Evolutionary conservation across 2,797 vertebrate species (phyloP).

Genomic region (Loriculus beryllinus): DNA sequence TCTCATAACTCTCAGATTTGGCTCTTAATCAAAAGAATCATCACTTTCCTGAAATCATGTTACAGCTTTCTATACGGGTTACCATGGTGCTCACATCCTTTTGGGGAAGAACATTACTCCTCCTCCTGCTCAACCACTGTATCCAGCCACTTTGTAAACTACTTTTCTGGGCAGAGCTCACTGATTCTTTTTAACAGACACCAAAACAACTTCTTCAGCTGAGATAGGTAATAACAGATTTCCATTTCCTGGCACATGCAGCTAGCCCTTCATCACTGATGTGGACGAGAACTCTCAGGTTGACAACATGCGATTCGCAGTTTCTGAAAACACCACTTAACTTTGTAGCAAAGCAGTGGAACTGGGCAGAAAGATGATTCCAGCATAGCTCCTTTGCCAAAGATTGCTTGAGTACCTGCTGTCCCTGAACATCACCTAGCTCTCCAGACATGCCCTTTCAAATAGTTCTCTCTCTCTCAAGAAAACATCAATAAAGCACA

Average conservation of each 20-base stretch:
- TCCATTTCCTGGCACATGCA: neutral
- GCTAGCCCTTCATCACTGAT: neutral
- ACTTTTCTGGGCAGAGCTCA: neutral
- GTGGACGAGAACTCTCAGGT: neutral
- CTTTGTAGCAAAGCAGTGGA: neutral
- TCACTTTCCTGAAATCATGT: neutral
- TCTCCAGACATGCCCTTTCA: neutral
- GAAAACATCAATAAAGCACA: constrained; percentile 5
- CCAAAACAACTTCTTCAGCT: neutral
- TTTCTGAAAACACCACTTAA: neutral
- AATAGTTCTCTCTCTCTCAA: neutral
- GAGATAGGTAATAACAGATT: neutral
- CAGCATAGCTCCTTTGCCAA: neutral
- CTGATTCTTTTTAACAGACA: neutral
- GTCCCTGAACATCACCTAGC: neutral
- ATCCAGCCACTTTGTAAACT: neutral
- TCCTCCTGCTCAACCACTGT: neutral
- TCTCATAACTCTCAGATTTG: neutral
- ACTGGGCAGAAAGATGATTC: neutral
- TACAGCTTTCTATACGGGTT: neutral
- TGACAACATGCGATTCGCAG: neutral
- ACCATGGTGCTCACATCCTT: neutral
- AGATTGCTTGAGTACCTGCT: neutral
- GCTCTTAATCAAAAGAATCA: constrained; percentile 21
- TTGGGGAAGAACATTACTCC: neutral